phyloP scores from a whole-genome alignment of 2,888 invertebrate species.

The Apodemia hepburni region DNA sequence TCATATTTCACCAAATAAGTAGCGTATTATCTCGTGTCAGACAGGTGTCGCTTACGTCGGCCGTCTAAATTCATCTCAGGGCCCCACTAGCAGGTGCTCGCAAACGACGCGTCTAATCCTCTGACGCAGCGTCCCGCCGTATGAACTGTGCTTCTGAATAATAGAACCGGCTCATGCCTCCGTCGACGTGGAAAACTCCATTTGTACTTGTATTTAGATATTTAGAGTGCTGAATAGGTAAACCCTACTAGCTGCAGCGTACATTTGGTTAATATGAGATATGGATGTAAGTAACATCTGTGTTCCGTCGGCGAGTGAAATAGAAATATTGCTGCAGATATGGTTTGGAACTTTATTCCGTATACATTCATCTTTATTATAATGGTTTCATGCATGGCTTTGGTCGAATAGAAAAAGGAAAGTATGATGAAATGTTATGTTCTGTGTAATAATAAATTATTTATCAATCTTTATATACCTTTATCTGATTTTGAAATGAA shows the following conservation, averaged over 20 bases:
- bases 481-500: no score
- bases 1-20: constrained; percentile 73
- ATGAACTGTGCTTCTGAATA: constrained; percentile 39
- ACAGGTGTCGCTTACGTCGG: constrained; percentile 70
- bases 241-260: constrained; percentile 23
- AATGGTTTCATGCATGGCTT: neutral
- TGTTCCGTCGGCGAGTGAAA: constrained; percentile 8
- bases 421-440: no score
- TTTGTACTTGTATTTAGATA: constrained; percentile 31
- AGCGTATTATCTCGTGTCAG: constrained; percentile 67
- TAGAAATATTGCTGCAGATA: constrained; percentile 11
- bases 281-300: constrained; percentile 6
- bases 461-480: no score
- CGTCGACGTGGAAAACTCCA: constrained; percentile 43
- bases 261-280: constrained; percentile 24
- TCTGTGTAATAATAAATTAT: no score
- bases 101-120: constrained; percentile 61
- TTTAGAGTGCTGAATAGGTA: constrained; percentile 26
- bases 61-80: constrained; percentile 66
- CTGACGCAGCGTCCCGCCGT: constrained; percentile 31
- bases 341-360: neutral
- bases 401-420: neutral
- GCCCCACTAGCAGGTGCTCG: constrained; percentile 55
- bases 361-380: neutral
- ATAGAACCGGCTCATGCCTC: constrained; percentile 41